Base-by-base conservation (phyloP, 1,140 invertebrate species). In the Nephila pilipes region DNA sequence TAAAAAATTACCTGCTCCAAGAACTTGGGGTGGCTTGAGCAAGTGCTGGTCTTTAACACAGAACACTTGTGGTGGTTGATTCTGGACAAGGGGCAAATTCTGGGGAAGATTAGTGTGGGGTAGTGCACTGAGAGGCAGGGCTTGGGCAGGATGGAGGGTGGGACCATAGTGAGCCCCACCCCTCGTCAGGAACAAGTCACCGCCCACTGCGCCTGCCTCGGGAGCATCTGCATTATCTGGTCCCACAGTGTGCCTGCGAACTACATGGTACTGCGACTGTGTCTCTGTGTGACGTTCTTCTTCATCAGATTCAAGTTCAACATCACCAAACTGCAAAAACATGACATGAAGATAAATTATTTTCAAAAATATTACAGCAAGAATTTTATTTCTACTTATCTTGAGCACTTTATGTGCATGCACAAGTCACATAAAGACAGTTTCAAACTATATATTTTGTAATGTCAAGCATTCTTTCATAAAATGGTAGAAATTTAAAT, bases 11-110 rank as follows among this genome's bases (percentile, higher is more conserved):
- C 98, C 97, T 94, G 97, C 97, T 93, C 97, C 98, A 97, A 99
- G 97, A 16, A 98, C 97, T 87, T 97, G 97, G 2, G 98, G 98
- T 63, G 98, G 98, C 95, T 99, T 98, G 63, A 99, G 96, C 94
- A 99, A 96, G 96, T 99, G 98, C 94, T 98, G 98, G 96, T 99
- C 98, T 95, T 99, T 99, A 92, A 98, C 97, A 94, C 97, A 97
- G 95, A 98, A 98, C 96, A 98, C 98, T 94, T 98, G 97, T 14
- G 97, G 97, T 69, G 97, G 97, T 94, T 97, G 97, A 95, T 97
- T 97, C 94, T 97, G 97, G 58, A 97, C 96, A 94, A 97, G 96
- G 81, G 97, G 97, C 95, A 98, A 96, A 95, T 97, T 97, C 93
- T 97, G 96, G 63, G 97, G 97, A 89, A 97, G 96, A 96, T 97